Base-by-base conservation (phyloP, 2,113 vertebrate genomes). In the Puma concolor region DNA sequence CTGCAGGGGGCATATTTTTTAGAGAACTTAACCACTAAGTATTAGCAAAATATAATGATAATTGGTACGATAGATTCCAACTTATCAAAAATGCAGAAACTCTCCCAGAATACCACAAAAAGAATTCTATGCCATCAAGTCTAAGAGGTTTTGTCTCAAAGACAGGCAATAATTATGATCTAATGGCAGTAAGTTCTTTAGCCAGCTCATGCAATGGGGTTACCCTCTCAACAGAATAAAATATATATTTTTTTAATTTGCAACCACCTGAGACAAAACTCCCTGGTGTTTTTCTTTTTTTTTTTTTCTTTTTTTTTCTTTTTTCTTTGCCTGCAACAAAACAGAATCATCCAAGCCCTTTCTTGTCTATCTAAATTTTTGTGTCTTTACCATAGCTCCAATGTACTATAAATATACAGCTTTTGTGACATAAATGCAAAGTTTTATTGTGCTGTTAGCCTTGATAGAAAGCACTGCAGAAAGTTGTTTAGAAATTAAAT, bases 401-500 rank as follows among this genome's bases (percentile, higher is more conserved):
- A 88, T 5, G 33, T 74, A 94, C 98, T 98, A 98, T 98, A 99
- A 99, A 99, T 99, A 98, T 94, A 98, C 98, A 98, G 98, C 98
- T 98, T 98, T 98, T 98, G 98, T 98, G 98, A 99, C 98, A 99
- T 98, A 98, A 98, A 99, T 76, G 94, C 98, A 99, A 99, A 99
- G 98, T 99, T 99, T 99, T 99, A 99, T 99, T 99, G 98, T 98
- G 98, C 98, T 76, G 98, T 99, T 99, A 99, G 99, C 98, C 98
- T 98, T 99, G 99, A 99, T 98, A 98, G 98, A 99, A 99, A 99
- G 98, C 99, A 97, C 98, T 98, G 98, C 98, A 98, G 98, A 99
- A 99, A 99, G 99, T 99, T 99, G 98, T 99, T 99, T 99, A 98
- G 99, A 98, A 99, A 99, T 99, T 99, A 99, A 99, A 99, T 99